A percentile compares a stretch with the other conserved stretches of the same genome.
Evolutionary conservation across 2,113 vertebrate genomes (phyloP).

Genomic region (Morone saxatilis): DNA sequence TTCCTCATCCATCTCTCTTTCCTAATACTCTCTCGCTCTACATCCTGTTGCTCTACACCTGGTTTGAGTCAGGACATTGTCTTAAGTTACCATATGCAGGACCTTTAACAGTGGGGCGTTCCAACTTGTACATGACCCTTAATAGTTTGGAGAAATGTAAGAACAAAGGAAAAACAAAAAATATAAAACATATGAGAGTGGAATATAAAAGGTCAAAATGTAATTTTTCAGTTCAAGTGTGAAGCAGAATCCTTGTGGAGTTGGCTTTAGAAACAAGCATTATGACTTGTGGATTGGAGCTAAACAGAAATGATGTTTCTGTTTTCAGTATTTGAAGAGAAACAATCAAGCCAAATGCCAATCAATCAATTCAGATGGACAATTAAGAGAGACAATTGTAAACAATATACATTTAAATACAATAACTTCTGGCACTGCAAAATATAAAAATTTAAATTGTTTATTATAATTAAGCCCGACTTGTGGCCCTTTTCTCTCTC

Average conservation of each 20-base stretch:
- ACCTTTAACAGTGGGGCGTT: slow-evolving; percentile 52
- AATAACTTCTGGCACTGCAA: no score
- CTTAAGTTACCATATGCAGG: slow-evolving; percentile 64
- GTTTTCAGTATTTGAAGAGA: no score
- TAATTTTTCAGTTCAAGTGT: slow-evolving; percentile 25
- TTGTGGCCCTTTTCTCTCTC: no score
- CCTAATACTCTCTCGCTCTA: neutral
- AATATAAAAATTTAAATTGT: no score
- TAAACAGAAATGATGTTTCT: slow-evolving; percentile 42
- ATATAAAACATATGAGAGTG: slow-evolving; percentile 41
- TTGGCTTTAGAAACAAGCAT: neutral
- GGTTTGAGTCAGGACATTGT: slow-evolving; percentile 63
- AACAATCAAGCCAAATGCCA: no score
- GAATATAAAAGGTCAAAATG: slow-evolving; percentile 54
- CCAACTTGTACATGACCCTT: slow-evolving; percentile 29
- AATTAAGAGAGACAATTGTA: no score
- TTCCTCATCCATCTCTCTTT: neutral
- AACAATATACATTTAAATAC: no score
- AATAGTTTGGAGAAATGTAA: slow-evolving; percentile 32
- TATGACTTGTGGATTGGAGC: slow-evolving; percentile 46
- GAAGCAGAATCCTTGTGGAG: neutral
- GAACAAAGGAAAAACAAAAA: slow-evolving; percentile 11
- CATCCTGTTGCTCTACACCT: slow-evolving; percentile 54
- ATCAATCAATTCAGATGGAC: no score
- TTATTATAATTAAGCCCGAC: no score